phyloP scores from a whole-genome alignment of 2,888 invertebrate species.

The Steinernema scapterisci region DNA sequence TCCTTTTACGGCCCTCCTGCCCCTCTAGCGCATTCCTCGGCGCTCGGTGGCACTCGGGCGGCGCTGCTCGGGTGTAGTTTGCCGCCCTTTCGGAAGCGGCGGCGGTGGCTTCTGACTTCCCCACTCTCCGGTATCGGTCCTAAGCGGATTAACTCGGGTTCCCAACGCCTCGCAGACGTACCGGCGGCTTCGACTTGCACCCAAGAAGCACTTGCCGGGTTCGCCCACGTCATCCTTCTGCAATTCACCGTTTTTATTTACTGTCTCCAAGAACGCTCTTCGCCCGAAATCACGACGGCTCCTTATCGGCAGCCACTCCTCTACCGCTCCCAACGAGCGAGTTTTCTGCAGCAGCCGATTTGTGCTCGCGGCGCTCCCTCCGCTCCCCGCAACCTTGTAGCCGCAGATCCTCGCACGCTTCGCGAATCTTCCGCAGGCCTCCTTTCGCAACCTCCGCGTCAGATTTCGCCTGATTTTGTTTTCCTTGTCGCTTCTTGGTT shows the following conservation, averaged over 20 bases:
- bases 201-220: background rate
- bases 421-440: no score
- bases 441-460: background rate
- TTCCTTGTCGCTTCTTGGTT: slow-evolving; percentile 9
- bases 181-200: slow-evolving; percentile 1
- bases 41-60: background rate
- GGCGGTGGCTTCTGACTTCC: background rate
- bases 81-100: background rate
- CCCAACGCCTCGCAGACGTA: background rate
- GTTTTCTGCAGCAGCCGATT: background rate
- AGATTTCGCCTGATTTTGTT: background rate
- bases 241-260: background rate
- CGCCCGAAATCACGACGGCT: slow-evolving; percentile 15
- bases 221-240: background rate
- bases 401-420: background rate
- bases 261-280: background rate
- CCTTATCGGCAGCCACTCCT: background rate
- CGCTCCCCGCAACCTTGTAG: background rate
- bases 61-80: background rate
- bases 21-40: background rate
- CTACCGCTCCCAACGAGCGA: background rate
- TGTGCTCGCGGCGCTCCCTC: background rate
- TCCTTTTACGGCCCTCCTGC: slow-evolving; percentile 5
- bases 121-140: background rate
- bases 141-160: slow-evolving; percentile 10